A percentile compares a stretch with the other conserved stretches of the same genome.
These are phyloP conservation scores for Felis catus DNA, from an alignment of 2,113 vertebrate genomes.

Conservation along the genomic window DNA sequence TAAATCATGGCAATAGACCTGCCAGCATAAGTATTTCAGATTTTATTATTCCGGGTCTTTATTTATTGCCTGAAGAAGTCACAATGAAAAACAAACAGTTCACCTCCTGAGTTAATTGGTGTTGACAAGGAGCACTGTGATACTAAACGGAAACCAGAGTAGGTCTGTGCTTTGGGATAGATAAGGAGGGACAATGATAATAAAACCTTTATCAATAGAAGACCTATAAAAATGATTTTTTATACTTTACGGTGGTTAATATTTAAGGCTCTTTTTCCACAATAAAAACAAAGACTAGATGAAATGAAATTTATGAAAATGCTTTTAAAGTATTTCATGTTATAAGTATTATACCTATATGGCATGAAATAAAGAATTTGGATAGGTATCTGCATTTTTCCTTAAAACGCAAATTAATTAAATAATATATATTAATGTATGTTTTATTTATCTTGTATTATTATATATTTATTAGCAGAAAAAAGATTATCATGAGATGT, in stretches of 20 bases:
- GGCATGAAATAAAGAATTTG: neutral
- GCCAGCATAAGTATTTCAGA: slow-evolving; percentile 7
- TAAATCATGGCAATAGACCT: neutral
- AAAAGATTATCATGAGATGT: neutral
- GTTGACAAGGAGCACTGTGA: neutral
- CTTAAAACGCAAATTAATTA: neutral
- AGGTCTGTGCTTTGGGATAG: neutral
- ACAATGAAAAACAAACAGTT: neutral
- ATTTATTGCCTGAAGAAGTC: neutral
- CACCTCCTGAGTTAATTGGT: neutral
- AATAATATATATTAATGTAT: neutral
- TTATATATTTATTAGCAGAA: neutral
- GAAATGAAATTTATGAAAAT: neutral
- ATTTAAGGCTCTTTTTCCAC: neutral
- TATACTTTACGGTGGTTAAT: neutral
- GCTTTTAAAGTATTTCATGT: neutral
- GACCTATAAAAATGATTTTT: neutral
- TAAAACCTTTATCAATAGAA: neutral
- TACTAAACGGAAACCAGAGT: neutral
- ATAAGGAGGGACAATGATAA: neutral
- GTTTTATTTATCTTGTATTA: no score
- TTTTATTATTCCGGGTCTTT: slow-evolving; percentile 3
- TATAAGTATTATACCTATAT: neutral
- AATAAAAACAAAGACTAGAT: slow-evolving; percentile 13
- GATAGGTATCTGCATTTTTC: neutral